Conservation (phyloP, 2,797 vertebrate species). For the Aldrovandia affinis region DNA sequence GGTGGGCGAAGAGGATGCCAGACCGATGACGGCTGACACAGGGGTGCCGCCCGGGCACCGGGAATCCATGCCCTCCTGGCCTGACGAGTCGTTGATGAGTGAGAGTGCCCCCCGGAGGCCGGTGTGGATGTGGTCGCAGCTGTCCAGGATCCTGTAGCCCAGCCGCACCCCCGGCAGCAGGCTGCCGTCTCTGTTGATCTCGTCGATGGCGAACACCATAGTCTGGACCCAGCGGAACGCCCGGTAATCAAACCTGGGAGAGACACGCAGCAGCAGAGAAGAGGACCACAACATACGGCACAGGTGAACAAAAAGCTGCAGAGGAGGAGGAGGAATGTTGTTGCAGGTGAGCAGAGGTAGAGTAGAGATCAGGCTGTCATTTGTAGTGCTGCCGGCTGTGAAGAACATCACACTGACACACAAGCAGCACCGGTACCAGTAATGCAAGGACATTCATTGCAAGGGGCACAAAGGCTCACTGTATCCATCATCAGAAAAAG, state of each 20-base stretch:
- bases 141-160: conserved; percentile 73
- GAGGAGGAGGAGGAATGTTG: background rate
- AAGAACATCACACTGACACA: background rate
- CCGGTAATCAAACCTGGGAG: conserved; percentile 69
- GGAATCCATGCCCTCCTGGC: background rate
- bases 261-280: conserved; percentile 5
- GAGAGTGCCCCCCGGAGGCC: conserved; percentile 64
- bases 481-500: too few relatives aligned
- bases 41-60: conserved; percentile 60
- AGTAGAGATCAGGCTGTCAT: background rate
- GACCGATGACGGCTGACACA: conserved; percentile 70
- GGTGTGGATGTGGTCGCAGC: conserved; percentile 70
- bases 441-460: background rate
- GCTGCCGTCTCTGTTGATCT: conserved; percentile 68
- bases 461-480: background rate
- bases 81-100: conserved; percentile 54
- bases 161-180: conserved; percentile 70
- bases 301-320: background rate
- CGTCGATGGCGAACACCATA: conserved; percentile 76
- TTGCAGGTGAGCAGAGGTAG: too few relatives aligned
- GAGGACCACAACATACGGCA: background rate
- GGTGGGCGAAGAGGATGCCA: conserved; percentile 73
- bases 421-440: background rate
- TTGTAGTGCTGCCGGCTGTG: background rate
- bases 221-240: conserved; percentile 78